These are phyloP conservation scores for Drosophila orena DNA, from an alignment of 1,140 invertebrate species.

Conservation along the genomic window DNA sequence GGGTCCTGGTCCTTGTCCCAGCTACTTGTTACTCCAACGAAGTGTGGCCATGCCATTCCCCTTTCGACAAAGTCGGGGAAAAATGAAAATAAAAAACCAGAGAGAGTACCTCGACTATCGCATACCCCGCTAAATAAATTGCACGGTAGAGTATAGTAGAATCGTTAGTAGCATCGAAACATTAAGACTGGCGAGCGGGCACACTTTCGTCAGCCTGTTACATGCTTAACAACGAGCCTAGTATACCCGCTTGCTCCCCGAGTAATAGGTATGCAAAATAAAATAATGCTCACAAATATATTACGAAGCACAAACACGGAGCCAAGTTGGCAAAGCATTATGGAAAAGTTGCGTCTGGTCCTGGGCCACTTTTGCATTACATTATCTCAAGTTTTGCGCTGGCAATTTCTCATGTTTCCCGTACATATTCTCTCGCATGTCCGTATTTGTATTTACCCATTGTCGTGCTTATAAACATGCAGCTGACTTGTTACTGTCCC, in stretches of 20 bases:
- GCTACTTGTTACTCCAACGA: slow-evolving; percentile 39
- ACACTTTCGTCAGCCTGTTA: too few species aligned
- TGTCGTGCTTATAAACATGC: slow-evolving; percentile 58
- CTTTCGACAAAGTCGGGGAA: slow-evolving; percentile 22
- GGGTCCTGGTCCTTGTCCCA: slow-evolving; percentile 37
- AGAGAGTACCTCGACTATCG: too few species aligned
- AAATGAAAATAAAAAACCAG: slow-evolving; percentile 11
- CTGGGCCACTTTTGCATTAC: slow-evolving; percentile 73
- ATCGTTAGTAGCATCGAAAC: too few species aligned
- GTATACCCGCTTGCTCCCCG: too few species aligned
- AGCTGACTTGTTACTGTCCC: slow-evolving; percentile 42
- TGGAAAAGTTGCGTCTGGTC: slow-evolving; percentile 56
- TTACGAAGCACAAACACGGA: slow-evolving; percentile 29
- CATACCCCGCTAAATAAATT: too few species aligned
- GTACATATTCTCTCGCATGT: slow-evolving; percentile 22
- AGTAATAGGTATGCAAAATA: slow-evolving; percentile 1
- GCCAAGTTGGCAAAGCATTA: slow-evolving; percentile 55
- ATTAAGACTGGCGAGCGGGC: too few species aligned
- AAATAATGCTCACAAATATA: slow-evolving; percentile 53
- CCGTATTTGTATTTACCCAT: slow-evolving; percentile 53
- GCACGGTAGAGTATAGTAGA: too few species aligned
- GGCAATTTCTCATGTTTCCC: slow-evolving; percentile 72
- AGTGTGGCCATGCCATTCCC: slow-evolving; percentile 40
- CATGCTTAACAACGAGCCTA: too few species aligned
- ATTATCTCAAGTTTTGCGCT: slow-evolving; percentile 75